Evolutionary conservation across 2,888 invertebrate species (phyloP).

Genomic region (Alsophila aescularia): DNA sequence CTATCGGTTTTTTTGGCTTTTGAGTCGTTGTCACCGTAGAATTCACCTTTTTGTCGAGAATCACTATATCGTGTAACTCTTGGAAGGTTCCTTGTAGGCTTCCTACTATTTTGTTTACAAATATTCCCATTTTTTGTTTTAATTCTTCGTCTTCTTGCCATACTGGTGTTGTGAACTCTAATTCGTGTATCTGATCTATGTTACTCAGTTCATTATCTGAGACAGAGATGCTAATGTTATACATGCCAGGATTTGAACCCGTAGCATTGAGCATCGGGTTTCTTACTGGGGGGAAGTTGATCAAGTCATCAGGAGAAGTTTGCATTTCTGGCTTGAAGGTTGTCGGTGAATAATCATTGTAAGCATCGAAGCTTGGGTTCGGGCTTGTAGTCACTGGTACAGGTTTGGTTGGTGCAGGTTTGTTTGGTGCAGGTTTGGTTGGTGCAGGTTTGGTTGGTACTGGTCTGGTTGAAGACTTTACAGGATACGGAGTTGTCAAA

Average conservation of each 20-base stretch:
- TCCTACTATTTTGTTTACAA: constrained; percentile 93
- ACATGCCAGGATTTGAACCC: constrained; percentile 76
- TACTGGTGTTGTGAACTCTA: constrained; percentile 90
- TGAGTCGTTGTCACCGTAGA: constrained; percentile 62
- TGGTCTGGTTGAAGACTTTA: constrained; percentile 47
- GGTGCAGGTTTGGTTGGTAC: constrained; percentile 27
- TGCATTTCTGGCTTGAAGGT: constrained; percentile 83
- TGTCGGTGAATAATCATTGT: constrained; percentile 64
- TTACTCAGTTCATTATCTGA: constrained; percentile 74
- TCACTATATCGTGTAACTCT: constrained; percentile 90
- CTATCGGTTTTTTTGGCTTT: constrained; percentile 66
- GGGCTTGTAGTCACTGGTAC: constrained; percentile 38
- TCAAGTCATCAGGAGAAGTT: constrained; percentile 88
- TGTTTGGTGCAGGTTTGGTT: too few relatives aligned
- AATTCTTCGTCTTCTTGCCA: constrained; percentile 90
- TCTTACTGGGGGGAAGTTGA: constrained; percentile 93
- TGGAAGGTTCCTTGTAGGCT: constrained; percentile 93
- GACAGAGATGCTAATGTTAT: constrained; percentile 79
- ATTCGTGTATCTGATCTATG: constrained; percentile 75
- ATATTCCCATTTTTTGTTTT: constrained; percentile 91
- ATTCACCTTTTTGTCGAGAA: constrained; percentile 75
- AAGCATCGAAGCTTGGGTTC: constrained; percentile 56
- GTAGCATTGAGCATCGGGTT: constrained; percentile 92
- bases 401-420: constrained; percentile 48
- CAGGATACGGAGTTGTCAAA: constrained; percentile 68